These are phyloP conservation scores for Athene noctua DNA, from an alignment of 2,113 vertebrate species.

Conservation along the genomic window DNA sequence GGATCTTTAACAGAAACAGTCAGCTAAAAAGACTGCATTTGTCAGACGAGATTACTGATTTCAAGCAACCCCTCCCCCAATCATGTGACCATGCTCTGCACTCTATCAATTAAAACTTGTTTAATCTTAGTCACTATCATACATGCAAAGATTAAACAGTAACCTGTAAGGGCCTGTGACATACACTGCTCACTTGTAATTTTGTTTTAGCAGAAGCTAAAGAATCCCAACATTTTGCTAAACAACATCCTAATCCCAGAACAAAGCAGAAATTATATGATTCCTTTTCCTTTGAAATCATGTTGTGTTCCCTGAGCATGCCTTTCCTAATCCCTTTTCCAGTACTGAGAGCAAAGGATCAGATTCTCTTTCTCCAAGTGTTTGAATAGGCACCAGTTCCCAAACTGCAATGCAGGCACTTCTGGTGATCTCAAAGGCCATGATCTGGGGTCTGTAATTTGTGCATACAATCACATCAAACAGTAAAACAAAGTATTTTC, in stretches of 20 bases:
- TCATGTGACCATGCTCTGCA: background rate
- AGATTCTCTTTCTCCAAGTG: background rate
- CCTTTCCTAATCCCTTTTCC: background rate
- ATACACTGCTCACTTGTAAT: background rate
- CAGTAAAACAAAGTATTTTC: background rate
- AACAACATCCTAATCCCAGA: background rate
- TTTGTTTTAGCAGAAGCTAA: background rate
- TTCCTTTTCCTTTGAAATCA: background rate
- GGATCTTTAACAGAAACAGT: background rate
- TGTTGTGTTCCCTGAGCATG: background rate
- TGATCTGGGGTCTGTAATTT: fast-evolving
- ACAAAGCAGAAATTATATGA: background rate
- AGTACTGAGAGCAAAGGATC: background rate
- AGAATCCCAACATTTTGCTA: background rate
- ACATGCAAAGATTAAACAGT: conserved; percentile 28
- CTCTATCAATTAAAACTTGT: conserved; percentile 8
- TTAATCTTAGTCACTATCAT: conserved; percentile 29
- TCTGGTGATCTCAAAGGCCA: background rate
- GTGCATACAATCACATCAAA: background rate
- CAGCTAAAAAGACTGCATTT: background rate
- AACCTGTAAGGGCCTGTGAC: background rate
- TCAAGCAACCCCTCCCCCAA: background rate
- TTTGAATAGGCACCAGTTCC: background rate
- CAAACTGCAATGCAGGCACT: background rate
- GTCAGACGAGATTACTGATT: conserved; percentile 5